Base-by-base conservation (phyloP, 2,888 invertebrate species). In the Dorcus parallelipipedus region DNA sequence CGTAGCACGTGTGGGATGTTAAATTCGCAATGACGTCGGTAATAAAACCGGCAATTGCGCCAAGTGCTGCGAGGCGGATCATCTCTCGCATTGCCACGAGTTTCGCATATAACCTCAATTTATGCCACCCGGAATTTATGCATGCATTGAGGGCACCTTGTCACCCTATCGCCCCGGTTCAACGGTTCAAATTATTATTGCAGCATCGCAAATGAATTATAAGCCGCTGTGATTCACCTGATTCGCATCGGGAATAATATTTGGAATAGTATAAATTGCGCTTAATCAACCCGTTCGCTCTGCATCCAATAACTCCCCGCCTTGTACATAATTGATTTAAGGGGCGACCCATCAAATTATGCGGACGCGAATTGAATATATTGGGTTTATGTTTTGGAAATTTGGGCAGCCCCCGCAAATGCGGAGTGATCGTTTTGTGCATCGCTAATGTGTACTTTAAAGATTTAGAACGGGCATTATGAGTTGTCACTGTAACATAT, bases 11-110 rank as follows among this genome's bases (percentile, higher is more conserved):
- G 49, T 38, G 38, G 49, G 58, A 48, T 62, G 60, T 58, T 60
- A 62, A 62, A 62, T 61, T 52, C 42, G 54, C 56, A 60, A 62
- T 51, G 58, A 60, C 55, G 50, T 53, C 59, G 60, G 58, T 41
- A 52, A 56, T 62, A 62, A 62, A 62, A 58, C 56, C 45, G 58
- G 52, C 58, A 51, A 48, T 45, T 47, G 52, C 55, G 45, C 48
- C 41, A 47, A 58, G 56, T 48, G 59, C 49, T 49, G 49, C 49
- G 17, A 49, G 33, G 17, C 49, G 49, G 49, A 49, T 49, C 49
- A 49, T 49, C 49, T 49, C 49, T 38, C 49, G 53, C 55, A 45
- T 45, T 45, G 45, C 45, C 45, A 45, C 20, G 45, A 45, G 45
- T 45, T 60, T 51, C 58, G 55, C 53, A 33, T 55, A 56, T 61